Percentiles rank a stretch among this genome's conserved stretches.
Evolutionary conservation across 2,888 invertebrate genomes (phyloP).

Genomic region (Ormyrus nitidulus): DNA sequence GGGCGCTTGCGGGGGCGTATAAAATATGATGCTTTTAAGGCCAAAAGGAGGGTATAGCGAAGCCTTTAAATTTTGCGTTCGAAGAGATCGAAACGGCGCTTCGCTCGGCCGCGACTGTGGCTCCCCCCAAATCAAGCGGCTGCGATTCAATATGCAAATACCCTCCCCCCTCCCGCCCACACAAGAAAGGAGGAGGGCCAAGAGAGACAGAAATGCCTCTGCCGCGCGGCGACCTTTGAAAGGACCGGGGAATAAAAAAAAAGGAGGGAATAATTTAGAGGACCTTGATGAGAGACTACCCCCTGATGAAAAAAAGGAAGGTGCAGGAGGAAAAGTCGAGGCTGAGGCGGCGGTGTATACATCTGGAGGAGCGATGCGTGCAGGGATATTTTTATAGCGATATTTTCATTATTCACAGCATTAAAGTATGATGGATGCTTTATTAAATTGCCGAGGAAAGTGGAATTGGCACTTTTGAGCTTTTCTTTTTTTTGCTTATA

Average conservation of each 20-base stretch:
- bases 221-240: too few species aligned
- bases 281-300: conserved; percentile 50
- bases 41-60: conserved; percentile 50
- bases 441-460: conserved; percentile 47
- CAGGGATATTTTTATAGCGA: conserved; percentile 46
- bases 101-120: conserved; percentile 1
- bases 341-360: conserved; percentile 5
- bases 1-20: conserved; percentile 55
- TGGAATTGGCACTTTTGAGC: conserved; percentile 22
- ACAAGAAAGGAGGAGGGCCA: conserved; percentile 34
- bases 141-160: conserved; percentile 68
- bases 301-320: conserved; percentile 25
- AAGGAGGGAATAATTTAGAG: conserved; percentile 53
- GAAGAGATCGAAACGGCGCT: conserved; percentile 65
- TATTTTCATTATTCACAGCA: conserved; percentile 54
- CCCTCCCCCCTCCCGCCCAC: conserved; percentile 31
- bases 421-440: conserved; percentile 49
- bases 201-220: conserved; percentile 32
- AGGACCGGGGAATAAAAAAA: neutral
- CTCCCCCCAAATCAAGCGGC: conserved; percentile 65
- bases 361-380: neutral
- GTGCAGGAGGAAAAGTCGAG: neutral
- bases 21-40: conserved; percentile 73
- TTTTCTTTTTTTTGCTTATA: neutral
- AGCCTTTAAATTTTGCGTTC: conserved; percentile 69